These are phyloP conservation scores for Drosophila melanogaster DNA, from an alignment of 1,140 invertebrate species.

Conservation along the genomic window DNA sequence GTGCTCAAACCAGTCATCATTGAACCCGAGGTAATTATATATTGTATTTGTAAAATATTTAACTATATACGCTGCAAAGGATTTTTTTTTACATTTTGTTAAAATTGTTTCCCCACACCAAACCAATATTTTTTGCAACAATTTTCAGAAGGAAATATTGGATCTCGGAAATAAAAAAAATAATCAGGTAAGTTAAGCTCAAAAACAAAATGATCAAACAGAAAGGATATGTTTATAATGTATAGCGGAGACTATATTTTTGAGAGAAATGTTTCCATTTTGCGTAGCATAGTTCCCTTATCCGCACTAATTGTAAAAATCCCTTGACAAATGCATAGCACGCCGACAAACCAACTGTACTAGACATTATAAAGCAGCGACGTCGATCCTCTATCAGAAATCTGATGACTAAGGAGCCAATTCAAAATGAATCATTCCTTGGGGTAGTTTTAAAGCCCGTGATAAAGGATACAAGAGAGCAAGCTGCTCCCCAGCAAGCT, in stretches of 20 bases:
- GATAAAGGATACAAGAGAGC: slow-evolving; percentile 85
- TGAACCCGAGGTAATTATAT: slow-evolving; percentile 69
- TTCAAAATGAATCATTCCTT: slow-evolving; percentile 85
- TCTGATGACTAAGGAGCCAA: slow-evolving; percentile 78
- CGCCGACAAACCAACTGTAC: slow-evolving; percentile 63
- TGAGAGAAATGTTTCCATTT: background rate
- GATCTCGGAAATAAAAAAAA: slow-evolving; percentile 9
- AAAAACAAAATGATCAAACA: background rate
- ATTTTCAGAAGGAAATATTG: slow-evolving; percentile 33
- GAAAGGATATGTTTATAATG: background rate
- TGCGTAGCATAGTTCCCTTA: background rate
- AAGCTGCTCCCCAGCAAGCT: slow-evolving; percentile 84
- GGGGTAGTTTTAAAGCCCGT: slow-evolving; percentile 88
- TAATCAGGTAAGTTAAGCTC: slow-evolving; percentile 37
- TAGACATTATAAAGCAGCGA: slow-evolving; percentile 73
- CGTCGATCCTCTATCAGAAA: slow-evolving; percentile 75
- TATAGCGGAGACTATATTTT: background rate
- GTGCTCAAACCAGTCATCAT: slow-evolving; percentile 78
- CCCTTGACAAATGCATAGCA: slow-evolving; percentile 27
- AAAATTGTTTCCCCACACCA: background rate
- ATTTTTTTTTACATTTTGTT: no score
- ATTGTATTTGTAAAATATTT: background rate
- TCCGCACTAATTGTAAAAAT: slow-evolving; percentile 9
- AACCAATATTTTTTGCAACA: slow-evolving; percentile 1
- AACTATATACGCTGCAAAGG: no score